A percentile compares a stretch with the other conserved stretches of the same genome.
These are phyloP conservation scores for Octopus sinensis DNA, from an alignment of 1,140 invertebrate species.

Conservation along the genomic window DNA sequence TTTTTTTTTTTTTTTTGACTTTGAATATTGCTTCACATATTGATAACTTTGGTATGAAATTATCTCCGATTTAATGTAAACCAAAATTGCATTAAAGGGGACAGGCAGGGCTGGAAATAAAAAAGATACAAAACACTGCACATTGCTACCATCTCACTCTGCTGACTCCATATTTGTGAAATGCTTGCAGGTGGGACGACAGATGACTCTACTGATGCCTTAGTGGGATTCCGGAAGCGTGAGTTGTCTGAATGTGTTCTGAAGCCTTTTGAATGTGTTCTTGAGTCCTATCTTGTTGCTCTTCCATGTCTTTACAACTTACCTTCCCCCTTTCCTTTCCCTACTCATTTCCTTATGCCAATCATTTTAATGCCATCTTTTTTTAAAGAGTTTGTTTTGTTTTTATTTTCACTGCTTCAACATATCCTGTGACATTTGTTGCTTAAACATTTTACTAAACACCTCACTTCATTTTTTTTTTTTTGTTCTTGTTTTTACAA, in stretches of 20 bases:
- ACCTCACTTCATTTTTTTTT: too few relatives aligned
- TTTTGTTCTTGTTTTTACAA: too few relatives aligned
- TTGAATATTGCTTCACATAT: too few relatives aligned
- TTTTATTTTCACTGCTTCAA: background rate
- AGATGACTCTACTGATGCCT: slow-evolving; percentile 6
- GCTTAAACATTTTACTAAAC: too few relatives aligned
- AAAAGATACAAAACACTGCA: background rate
- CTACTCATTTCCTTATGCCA: background rate
- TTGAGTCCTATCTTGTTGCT: slow-evolving; percentile 1
- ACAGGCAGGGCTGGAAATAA: background rate
- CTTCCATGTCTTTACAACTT: background rate
- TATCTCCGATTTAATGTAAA: too few relatives aligned
- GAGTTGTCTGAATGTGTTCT: slow-evolving; percentile 12
- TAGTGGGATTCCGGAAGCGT: slow-evolving; percentile 8
- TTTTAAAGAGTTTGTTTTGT: background rate
- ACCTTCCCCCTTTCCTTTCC: background rate
- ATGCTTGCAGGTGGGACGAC: slow-evolving; percentile 6
- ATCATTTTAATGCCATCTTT: background rate
- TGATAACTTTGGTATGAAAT: too few relatives aligned
- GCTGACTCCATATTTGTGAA: slow-evolving; percentile 6
- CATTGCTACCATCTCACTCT: background rate
- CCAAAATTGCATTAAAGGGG: too few relatives aligned
- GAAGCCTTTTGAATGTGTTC: slow-evolving; percentile 10
- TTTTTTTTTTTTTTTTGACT: too few relatives aligned
- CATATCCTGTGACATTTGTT: background rate